Conservation (phyloP, 2,888 invertebrate species). For the Conops quadrifasciatus region DNA sequence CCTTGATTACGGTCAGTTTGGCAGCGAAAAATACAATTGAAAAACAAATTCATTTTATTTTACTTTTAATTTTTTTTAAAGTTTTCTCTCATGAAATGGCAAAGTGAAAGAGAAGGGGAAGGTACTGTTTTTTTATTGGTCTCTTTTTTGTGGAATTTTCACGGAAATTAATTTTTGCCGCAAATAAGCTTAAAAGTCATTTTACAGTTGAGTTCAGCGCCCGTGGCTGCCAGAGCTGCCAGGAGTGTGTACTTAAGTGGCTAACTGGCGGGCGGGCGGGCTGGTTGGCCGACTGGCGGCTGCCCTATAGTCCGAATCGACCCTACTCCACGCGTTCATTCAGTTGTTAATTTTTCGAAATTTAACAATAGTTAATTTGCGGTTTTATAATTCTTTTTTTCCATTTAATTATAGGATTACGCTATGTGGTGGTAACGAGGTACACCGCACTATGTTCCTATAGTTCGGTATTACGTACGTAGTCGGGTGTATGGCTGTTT, state of each 20-base stretch:
- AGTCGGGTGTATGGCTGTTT: neutral
- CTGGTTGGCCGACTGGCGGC: neutral
- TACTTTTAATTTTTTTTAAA: conserved; percentile 14
- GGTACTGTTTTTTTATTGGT: neutral
- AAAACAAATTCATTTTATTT: conserved; percentile 19
- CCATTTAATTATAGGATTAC: conserved; percentile 36
- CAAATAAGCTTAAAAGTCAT: conserved; percentile 35
- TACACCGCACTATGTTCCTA: conserved; percentile 29
- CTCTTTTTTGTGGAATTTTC: conserved; percentile 13
- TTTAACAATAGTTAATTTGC: conserved; percentile 39
- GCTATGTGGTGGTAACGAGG: conserved; percentile 34
- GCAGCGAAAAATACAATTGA: conserved; percentile 35
- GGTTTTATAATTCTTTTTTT: conserved; percentile 27
- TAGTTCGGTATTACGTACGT: neutral
- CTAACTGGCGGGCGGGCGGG: neutral
- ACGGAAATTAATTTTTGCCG: conserved; percentile 35
- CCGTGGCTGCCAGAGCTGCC: neutral
- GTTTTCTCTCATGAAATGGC: conserved; percentile 8
- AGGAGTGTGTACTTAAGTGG: neutral
- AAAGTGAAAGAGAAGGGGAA: neutral
- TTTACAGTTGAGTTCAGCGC: conserved; percentile 21
- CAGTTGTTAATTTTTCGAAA: conserved; percentile 13
- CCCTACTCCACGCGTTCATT: neutral
- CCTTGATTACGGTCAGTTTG: conserved; percentile 39
- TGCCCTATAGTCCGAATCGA: neutral